Base-by-base conservation (phyloP, 2,113 vertebrate species). In the Lepidothrix coronata region DNA sequence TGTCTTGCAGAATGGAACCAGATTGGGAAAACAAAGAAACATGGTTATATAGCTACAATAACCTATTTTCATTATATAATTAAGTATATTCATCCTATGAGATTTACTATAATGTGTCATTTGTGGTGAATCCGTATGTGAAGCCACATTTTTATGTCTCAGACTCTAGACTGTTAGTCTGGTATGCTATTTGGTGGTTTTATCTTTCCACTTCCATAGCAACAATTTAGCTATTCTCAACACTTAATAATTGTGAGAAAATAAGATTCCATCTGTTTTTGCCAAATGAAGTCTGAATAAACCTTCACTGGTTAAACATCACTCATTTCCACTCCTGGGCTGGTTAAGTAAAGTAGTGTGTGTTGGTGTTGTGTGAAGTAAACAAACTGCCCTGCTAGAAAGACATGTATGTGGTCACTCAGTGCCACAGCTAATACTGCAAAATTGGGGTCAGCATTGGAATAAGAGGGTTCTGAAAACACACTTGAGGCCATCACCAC, bases 221-320 rank as follows among this genome's bases (percentile, higher is more conserved):
- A 94, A 94, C 87, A 92, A 93, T 94, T 89, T 54, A 85, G 80
- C 33, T 94, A 79, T 95, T 91, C 65, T 84, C 33, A 89, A 73
- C 58, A 76, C 23, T 15, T 37, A 70, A 31, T 85, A 72, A 49
- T 88, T 76, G 58, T 83, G 71, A 89, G 61, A 85, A 96, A 91
- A 88, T 73, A 3, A 82, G 79, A 82, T 94, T 76, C 62, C 49
- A 73, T 76, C 87, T 76, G 66, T 9, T 94, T 95, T 92, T 82
- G 77, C 77, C 25, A 72, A 95, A 61, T 37, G 44, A 95, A 95
- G 22, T 72, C 73, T 78, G 63, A 75, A 79, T 54, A 91, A 89
- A 49, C 75, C n/a, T 85, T 61, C 44, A 48, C 35, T 87, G 72
- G 17, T 77, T 63, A 85, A 87, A 65, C 39, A 57, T n/a, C 33